Evolutionary conservation across 2,888 invertebrate species (phyloP).

Genomic region (Perizoma flavofasciatum): DNA sequence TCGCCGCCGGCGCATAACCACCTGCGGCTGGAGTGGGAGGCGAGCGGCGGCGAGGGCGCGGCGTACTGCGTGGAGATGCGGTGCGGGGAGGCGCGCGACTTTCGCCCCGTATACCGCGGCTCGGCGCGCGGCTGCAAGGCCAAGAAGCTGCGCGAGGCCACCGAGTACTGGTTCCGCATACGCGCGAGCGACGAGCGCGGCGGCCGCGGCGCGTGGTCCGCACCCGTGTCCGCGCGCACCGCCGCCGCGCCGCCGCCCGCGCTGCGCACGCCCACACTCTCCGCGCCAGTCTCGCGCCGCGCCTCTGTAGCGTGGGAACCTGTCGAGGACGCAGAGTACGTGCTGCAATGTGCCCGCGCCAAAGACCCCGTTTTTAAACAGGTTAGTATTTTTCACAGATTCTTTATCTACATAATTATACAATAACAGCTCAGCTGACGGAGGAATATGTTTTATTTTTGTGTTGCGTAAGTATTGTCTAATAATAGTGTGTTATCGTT

Average conservation of each 20-base stretch:
- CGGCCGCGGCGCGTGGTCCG: conserved; percentile 92
- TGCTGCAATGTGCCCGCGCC: conserved; percentile 85
- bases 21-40: conserved; percentile 93
- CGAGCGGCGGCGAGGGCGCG: conserved; percentile 88
- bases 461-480: no score
- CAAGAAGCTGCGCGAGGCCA: conserved; percentile 92
- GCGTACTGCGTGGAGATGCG: conserved; percentile 94
- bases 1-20: conserved; percentile 89
- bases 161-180: conserved; percentile 92
- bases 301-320: conserved; percentile 66
- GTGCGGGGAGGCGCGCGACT: conserved; percentile 86
- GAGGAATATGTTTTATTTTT: no score
- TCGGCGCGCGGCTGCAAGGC: conserved; percentile 91
- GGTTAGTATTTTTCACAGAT: conserved; percentile 41
- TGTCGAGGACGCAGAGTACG: conserved; percentile 89
- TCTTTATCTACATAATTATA: no score
- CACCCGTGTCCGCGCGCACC: conserved; percentile 88
- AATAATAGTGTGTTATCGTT: background rate
- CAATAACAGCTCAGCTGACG: no score
- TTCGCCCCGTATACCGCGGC: conserved; percentile 90
- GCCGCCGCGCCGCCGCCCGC: conserved; percentile 91
- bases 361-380: conserved; percentile 68
- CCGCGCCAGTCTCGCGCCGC: conserved; percentile 71
- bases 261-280: conserved; percentile 88
- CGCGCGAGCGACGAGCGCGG: conserved; percentile 92